Evolutionary conservation across 1,140 invertebrate genomes (phyloP).

Genomic region (Hyposmocoma kahamanoa): DNA sequence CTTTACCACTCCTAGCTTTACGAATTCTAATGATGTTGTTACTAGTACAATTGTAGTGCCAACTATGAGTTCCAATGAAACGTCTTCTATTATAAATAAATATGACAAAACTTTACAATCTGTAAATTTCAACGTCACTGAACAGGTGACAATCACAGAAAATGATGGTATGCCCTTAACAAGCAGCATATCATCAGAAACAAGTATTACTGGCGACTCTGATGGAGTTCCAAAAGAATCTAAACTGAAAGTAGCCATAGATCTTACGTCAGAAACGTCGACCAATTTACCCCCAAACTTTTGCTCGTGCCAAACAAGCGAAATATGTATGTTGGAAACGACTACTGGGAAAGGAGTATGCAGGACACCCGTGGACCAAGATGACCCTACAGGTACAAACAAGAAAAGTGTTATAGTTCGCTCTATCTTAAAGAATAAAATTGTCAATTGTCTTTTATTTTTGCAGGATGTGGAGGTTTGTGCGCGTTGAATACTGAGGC

Average conservation of each 20-base stretch:
- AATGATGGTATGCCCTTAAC: slow-evolving; percentile 4
- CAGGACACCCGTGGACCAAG: slow-evolving; percentile 71
- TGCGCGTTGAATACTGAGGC: slow-evolving; percentile 81
- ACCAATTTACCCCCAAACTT: slow-evolving; percentile 49
- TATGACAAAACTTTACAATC: slow-evolving; percentile 15
- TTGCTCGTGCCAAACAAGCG: slow-evolving; percentile 68
- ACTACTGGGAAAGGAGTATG: slow-evolving; percentile 78
- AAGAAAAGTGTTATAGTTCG: not conserved
- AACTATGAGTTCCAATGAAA: slow-evolving; percentile 46
- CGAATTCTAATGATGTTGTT: slow-evolving; percentile 33
- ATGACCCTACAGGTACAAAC: slow-evolving; percentile 77
- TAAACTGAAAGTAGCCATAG: slow-evolving; percentile 36
- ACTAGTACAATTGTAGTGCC: slow-evolving; percentile 63
- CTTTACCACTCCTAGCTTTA: slow-evolving; percentile 55
- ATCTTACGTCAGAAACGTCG: too few relatives aligned
- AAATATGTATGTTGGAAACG: slow-evolving; percentile 80
- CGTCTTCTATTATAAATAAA: slow-evolving; percentile 36
- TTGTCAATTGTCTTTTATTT: not conserved
- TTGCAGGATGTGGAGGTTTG: slow-evolving; percentile 79
- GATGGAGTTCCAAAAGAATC: slow-evolving; percentile 62
- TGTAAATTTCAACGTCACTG: slow-evolving; percentile 10
- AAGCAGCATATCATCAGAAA: slow-evolving; percentile 21
- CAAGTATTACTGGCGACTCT: slow-evolving; percentile 28
- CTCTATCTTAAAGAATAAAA: not conserved
- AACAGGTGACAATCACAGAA: slow-evolving; percentile 10